Evolutionary conservation across 2,888 invertebrate genomes (phyloP).

Genomic region (Brachypterus glaber): DNA sequence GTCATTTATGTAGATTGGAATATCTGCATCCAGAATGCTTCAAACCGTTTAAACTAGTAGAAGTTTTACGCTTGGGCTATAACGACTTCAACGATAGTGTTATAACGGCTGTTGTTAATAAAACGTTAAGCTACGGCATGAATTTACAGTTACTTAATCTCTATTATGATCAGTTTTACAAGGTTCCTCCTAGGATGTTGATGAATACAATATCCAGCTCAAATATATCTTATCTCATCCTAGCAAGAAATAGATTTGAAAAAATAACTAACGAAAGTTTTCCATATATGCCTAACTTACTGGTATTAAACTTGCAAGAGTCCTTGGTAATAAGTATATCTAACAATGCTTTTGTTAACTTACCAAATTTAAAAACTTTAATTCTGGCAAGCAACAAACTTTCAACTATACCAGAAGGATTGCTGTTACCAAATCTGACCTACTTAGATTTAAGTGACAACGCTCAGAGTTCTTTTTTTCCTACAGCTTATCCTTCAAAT

Average conservation of each 20-base stretch:
- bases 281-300: slow-evolving; percentile 47
- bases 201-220: slow-evolving; percentile 45
- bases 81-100: slow-evolving; percentile 44
- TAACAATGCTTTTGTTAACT: slow-evolving; percentile 42
- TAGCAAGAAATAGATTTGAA: slow-evolving; percentile 50
- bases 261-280: slow-evolving; percentile 44
- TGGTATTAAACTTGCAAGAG: slow-evolving; percentile 47
- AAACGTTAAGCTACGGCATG: slow-evolving; percentile 36
- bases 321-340: slow-evolving; percentile 44
- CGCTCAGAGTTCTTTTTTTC: slow-evolving; percentile 38
- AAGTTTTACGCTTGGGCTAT: slow-evolving; percentile 44
- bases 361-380: slow-evolving; percentile 46
- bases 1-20: slow-evolving; percentile 47
- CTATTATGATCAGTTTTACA: slow-evolving; percentile 47
- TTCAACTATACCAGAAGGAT: slow-evolving; percentile 44
- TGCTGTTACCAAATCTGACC: slow-evolving; percentile 40
- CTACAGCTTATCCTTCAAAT: slow-evolving; percentile 45
- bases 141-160: slow-evolving; percentile 44
- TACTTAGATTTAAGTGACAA: slow-evolving; percentile 47
- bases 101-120: slow-evolving; percentile 40
- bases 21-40: slow-evolving; percentile 46
- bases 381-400: slow-evolving; percentile 47
- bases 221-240: slow-evolving; percentile 42
- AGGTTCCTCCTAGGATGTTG: slow-evolving; percentile 41
- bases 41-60: slow-evolving; percentile 40